Conservation (phyloP, 2,888 invertebrate genomes). For the Xylota segnis region DNA sequence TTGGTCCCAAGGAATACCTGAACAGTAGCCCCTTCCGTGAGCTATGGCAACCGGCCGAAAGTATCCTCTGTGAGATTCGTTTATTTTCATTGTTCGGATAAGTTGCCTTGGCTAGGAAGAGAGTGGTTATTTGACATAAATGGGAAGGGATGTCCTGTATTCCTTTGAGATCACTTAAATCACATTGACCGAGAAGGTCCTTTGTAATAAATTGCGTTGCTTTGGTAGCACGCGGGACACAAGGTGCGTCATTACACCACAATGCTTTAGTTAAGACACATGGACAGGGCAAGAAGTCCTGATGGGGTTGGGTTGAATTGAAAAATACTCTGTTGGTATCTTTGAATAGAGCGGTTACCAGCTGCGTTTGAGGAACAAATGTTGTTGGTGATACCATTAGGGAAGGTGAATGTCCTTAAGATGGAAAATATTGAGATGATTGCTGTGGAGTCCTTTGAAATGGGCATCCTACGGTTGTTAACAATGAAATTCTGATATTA, state of each 20-base stretch:
- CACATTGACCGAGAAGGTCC: constrained; percentile 54
- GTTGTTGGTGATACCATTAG: constrained; percentile 1
- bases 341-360: constrained; percentile 20
- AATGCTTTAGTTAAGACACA: constrained; percentile 21
- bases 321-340: constrained; percentile 8
- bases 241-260: constrained; percentile 38
- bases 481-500: neutral
- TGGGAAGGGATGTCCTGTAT: constrained; percentile 22
- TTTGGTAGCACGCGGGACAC: constrained; percentile 25
- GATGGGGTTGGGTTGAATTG: constrained; percentile 16
- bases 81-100: constrained; percentile 42
- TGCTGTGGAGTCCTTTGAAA: neutral
- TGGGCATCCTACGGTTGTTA: neutral
- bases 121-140: constrained; percentile 26
- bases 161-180: constrained; percentile 60
- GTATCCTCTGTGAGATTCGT: constrained; percentile 34
- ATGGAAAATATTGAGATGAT: constrained; percentile 1
- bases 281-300: neutral
- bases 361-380: constrained; percentile 17
- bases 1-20: constrained; percentile 31
- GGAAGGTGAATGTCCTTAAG: constrained; percentile 10
- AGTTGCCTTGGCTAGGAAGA: neutral
- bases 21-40: constrained; percentile 7
- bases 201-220: constrained; percentile 63
- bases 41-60: constrained; percentile 21